These are phyloP conservation scores for Galerucella nymphaeae DNA, from an alignment of 2,888 invertebrate genomes.

Conservation along the genomic window DNA sequence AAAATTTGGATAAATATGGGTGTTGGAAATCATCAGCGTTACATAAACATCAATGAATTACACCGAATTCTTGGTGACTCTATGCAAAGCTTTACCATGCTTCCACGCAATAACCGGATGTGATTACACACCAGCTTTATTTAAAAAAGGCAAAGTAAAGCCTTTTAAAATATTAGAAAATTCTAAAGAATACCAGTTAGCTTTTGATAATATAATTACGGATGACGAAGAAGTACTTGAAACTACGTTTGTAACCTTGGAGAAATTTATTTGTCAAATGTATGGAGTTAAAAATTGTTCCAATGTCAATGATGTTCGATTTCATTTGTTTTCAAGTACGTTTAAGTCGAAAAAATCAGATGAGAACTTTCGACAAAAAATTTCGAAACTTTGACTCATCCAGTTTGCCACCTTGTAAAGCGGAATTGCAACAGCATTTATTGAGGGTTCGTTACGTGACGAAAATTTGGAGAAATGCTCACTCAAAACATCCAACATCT, in stretches of 20 bases:
- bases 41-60: no score
- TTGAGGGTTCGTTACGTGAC: no score
- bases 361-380: conserved; percentile 26
- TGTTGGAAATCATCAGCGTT: no score
- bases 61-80: background rate
- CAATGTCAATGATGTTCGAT: conserved; percentile 35
- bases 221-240: conserved; percentile 9
- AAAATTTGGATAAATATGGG: no score
- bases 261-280: background rate
- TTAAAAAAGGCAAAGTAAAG: conserved; percentile 11
- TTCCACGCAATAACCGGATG: background rate
- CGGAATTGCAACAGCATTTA: no score
- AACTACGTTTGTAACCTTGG: background rate
- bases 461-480: no score
- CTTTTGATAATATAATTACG: conserved; percentile 2
- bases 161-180: conserved; percentile 12
- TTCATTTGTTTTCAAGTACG: conserved; percentile 35
- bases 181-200: conserved; percentile 5
- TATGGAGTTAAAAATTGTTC: background rate
- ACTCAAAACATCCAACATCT: conserved; percentile 32
- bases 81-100: no score
- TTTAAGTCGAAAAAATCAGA: conserved; percentile 35
- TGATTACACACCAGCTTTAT: conserved; percentile 11
- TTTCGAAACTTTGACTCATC: background rate
- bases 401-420: background rate